These are phyloP conservation scores for Pristiophorus japonicus DNA, from an alignment of 2,113 vertebrate species.

Conservation along the genomic window DNA sequence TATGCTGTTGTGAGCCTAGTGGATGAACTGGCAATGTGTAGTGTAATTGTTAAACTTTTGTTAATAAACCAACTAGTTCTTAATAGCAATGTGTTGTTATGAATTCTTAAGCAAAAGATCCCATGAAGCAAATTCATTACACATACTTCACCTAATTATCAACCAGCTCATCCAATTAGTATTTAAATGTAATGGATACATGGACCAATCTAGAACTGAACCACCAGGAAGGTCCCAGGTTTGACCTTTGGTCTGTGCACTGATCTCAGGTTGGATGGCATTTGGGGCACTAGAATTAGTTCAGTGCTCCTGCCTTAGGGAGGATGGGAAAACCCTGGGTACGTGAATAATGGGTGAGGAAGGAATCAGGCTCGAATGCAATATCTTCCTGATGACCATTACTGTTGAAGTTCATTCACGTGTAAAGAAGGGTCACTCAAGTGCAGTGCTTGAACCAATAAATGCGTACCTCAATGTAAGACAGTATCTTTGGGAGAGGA, in stretches of 20 bases:
- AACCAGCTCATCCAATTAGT: not conserved
- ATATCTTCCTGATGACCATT: not conserved
- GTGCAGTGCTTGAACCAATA: not conserved
- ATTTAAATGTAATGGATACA: not conserved
- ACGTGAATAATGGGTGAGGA: not conserved
- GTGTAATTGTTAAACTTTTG: too few relatives aligned
- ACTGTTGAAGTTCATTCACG: not conserved
- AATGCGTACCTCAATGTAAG: not conserved
- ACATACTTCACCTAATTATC: not conserved
- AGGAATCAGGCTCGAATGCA: not conserved
- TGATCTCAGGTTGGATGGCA: not conserved
- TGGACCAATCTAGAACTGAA: not conserved
- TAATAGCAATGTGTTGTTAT: too few relatives aligned
- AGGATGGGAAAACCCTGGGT: not conserved
- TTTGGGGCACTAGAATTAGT: not conserved
- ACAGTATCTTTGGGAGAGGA: not conserved
- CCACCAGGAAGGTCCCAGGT: too few relatives aligned
- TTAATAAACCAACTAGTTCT: too few relatives aligned
- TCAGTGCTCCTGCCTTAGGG: not conserved
- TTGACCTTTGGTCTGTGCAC: not conserved
- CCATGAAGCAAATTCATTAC: too few relatives aligned
- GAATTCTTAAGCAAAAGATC: too few relatives aligned
- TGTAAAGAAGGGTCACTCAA: not conserved
- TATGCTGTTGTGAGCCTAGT: too few relatives aligned
- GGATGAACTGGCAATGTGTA: too few relatives aligned